Base-by-base conservation (phyloP, 2,113 vertebrate species). In the Meles meles region DNA sequence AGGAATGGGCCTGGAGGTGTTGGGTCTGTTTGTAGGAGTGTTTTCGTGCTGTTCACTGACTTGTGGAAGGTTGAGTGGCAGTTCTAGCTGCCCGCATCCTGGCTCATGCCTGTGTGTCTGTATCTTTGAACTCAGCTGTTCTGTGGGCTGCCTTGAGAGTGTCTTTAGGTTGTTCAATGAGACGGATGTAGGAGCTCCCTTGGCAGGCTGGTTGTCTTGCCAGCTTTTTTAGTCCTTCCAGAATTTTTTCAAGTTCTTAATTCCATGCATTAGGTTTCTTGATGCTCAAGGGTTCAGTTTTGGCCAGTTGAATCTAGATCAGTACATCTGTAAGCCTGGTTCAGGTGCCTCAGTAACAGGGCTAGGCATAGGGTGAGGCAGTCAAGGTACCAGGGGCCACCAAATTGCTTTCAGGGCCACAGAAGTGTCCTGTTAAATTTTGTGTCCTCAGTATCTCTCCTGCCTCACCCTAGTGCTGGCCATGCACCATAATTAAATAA, bases 61-160 rank as follows among this genome's bases (percentile, higher is more conserved):
- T 80, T 87, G 11, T 21, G 88, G 52, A 47, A 14, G 39, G 15
- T 52, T 13, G 21, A 42, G 17, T 39, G 21, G 49, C 17, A 12
- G 20, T 49, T 6, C 0, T 5, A 13, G 5, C 42, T 29, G 20
- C 8, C 18, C 6, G 29, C 20, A 49, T 52, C 25, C 17, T 42
- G 37, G 61, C 17, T 86, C 14, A 15, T 39, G 13, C 49, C 31
- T 47, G 2, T 47, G 23, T 34, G 27, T 23, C 37, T 37, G 5
- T 65, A 11, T 76, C 72, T 84, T 90, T 90, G 79, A 80, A 83
- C 37, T 91, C 31, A 80, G 12, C 13, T 59, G 34, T 61, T 71
- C 23, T 1, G 1, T 18, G 21, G 15, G 44, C 18, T 83, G 34
- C 27, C 4, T 72, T 34, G 1, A 25, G 0, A 20, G 14, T 6